A percentile compares a stretch with the other conserved stretches of the same genome.
Evolutionary conservation across 1,140 invertebrate species (phyloP).

Genomic region (Hetaerina americana): DNA sequence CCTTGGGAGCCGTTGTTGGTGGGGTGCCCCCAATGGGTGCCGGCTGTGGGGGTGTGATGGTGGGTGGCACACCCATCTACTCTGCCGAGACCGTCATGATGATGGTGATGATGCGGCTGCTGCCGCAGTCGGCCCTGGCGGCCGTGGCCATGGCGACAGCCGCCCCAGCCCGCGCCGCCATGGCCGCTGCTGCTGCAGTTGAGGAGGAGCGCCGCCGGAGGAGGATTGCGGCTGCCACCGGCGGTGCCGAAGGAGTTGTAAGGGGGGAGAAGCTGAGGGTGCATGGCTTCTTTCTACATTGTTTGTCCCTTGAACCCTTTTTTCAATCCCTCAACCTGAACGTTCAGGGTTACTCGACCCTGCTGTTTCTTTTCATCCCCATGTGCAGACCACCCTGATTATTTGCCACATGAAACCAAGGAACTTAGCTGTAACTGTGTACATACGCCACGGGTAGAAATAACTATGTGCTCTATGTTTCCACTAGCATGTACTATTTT

Average conservation of each 20-base stretch:
- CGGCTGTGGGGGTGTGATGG: background rate
- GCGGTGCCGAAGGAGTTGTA: background rate
- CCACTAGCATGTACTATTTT: too few species aligned
- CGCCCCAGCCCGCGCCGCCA: background rate
- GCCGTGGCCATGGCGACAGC: background rate
- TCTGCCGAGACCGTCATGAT: background rate
- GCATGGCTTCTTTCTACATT: background rate
- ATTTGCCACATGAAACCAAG: too few species aligned
- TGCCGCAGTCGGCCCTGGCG: background rate
- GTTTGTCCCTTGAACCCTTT: too few species aligned
- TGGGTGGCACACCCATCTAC: background rate
- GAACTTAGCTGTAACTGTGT: too few species aligned
- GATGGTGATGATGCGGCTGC: background rate
- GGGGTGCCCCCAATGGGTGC: background rate
- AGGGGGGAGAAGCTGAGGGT: background rate
- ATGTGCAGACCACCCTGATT: too few species aligned
- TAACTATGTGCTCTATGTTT: too few species aligned
- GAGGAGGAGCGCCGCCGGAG: background rate
- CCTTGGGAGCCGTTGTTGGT: background rate
- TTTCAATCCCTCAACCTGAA: too few species aligned
- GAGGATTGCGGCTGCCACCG: background rate
- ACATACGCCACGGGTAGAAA: too few species aligned
- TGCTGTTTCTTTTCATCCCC: too few species aligned
- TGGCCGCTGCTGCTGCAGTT: background rate
- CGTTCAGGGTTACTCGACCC: too few species aligned